A percentile compares a stretch with the other conserved stretches of the same genome.
Evolutionary conservation across 2,888 invertebrate species (phyloP).

Genomic region (Hirtodrosophila histrioides): DNA sequence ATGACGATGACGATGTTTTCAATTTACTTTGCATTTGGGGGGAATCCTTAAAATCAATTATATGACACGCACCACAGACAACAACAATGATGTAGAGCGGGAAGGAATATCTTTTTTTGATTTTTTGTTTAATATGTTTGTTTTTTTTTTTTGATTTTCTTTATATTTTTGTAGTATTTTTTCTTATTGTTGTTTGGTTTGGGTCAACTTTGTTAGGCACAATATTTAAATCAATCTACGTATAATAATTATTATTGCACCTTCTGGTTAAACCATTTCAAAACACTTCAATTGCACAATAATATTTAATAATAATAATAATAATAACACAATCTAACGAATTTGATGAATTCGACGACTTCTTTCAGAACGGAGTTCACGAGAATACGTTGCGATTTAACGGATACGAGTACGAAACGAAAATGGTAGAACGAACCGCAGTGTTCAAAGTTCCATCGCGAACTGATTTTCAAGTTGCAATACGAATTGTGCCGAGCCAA

Average conservation of each 20-base stretch:
- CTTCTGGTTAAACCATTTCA: constrained; percentile 17
- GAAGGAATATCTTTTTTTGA: constrained; percentile 34
- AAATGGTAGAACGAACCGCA: constrained; percentile 78
- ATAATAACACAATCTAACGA: constrained; percentile 12
- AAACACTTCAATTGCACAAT: constrained; percentile 22
- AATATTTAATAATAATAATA: constrained; percentile 14
- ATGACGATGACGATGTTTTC: constrained; percentile 51
- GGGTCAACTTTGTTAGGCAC: constrained; percentile 19
- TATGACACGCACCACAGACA: constrained; percentile 67
- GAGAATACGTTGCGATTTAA: constrained; percentile 43
- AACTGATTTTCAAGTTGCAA: constrained; percentile 61
- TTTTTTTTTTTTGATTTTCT: constrained; percentile 9
- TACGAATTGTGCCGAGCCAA: constrained; percentile 46
- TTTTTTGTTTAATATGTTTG: constrained; percentile 2
- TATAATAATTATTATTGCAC: constrained; percentile 33
- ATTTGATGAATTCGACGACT: constrained; percentile 1
- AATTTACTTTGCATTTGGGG: constrained; percentile 54
- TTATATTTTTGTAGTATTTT: not conserved
- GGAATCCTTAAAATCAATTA: constrained; percentile 77
- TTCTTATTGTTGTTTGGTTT: constrained; percentile 15
- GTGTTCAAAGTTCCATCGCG: constrained; percentile 84
- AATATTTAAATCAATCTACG: constrained; percentile 23
- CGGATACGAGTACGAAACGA: constrained; percentile 44
- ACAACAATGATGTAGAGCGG: constrained; percentile 3
- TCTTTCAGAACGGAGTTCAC: constrained; percentile 21